A percentile compares a stretch with the other conserved stretches of the same genome.
Conservation (phyloP, 2,113 vertebrate species). For the Chaetura pelagica region DNA sequence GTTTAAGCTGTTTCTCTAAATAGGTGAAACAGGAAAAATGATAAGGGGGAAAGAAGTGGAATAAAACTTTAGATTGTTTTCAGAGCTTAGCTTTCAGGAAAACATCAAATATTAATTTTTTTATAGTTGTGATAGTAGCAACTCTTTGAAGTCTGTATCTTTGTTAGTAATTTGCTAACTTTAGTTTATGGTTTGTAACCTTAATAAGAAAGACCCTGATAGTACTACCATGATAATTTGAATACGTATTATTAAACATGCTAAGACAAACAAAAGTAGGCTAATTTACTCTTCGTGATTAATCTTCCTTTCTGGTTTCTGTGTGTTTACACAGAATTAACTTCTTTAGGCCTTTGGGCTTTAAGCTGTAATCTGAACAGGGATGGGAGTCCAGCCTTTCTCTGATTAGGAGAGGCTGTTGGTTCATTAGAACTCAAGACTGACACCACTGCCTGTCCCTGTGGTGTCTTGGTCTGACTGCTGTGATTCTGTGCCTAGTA, state of each 20-base stretch:
- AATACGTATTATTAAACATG: not conserved
- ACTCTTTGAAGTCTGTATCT: not conserved
- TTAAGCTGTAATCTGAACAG: not conserved
- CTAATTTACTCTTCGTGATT: not conserved
- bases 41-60: not conserved
- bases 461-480: accelerated
- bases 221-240: not conserved
- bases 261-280: not conserved
- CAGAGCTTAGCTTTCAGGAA: not conserved
- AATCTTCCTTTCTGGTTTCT: not conserved
- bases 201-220: not conserved
- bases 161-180: not conserved
- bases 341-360: not conserved
- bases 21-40: not conserved
- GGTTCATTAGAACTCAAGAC: not conserved
- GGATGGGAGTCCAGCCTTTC: not conserved
- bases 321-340: not conserved
- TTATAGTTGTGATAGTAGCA: not conserved
- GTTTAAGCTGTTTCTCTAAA: not conserved
- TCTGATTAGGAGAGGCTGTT: not conserved
- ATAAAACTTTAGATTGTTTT: not conserved
- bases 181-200: not conserved
- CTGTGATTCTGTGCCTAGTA: not conserved
- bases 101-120: not conserved
- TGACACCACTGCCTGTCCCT: not conserved